phyloP scores from a whole-genome alignment of 92 coral and sea anemone species.

The Nematostella vectensis region DNA sequence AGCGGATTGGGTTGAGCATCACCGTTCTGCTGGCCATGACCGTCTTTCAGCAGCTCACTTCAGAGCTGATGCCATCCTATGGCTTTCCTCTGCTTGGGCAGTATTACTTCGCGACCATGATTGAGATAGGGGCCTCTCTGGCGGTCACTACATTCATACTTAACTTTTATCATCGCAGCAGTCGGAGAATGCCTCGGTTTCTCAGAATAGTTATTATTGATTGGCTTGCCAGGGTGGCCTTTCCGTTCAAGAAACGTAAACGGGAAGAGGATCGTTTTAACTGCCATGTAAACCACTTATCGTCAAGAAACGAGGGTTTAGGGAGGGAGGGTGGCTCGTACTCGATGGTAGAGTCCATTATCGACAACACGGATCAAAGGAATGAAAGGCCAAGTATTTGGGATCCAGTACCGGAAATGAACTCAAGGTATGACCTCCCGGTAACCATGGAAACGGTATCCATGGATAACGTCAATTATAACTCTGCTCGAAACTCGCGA shows the following conservation, averaged over 20 bases:
- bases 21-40: constrained; percentile 96
- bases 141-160: constrained; percentile 74
- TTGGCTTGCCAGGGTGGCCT: constrained; percentile 73
- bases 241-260: constrained; percentile 46
- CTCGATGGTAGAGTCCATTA: constrained; percentile 6
- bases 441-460: constrained; percentile 7
- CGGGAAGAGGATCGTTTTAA: neutral
- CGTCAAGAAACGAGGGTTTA: constrained; percentile 2
- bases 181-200: constrained; percentile 73
- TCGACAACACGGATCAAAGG: neutral
- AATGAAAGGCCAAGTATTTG: constrained; percentile 1
- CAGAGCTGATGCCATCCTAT: constrained; percentile 91
- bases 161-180: constrained; percentile 85
- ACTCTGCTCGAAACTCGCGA: neutral
- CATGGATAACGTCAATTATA: constrained; percentile 1
- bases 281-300: neutral
- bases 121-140: constrained; percentile 81
- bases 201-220: constrained; percentile 47
- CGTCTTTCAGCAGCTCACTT: constrained; percentile 89
- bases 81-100: constrained; percentile 92
- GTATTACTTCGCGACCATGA: constrained; percentile 85
- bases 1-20: constrained; percentile 89
- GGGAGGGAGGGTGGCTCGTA: constrained; percentile 12
- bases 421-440: neutral
- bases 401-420: constrained; percentile 17